Conservation (phyloP, 2,113 vertebrate genomes). For the Dasyornis broadbenti region DNA sequence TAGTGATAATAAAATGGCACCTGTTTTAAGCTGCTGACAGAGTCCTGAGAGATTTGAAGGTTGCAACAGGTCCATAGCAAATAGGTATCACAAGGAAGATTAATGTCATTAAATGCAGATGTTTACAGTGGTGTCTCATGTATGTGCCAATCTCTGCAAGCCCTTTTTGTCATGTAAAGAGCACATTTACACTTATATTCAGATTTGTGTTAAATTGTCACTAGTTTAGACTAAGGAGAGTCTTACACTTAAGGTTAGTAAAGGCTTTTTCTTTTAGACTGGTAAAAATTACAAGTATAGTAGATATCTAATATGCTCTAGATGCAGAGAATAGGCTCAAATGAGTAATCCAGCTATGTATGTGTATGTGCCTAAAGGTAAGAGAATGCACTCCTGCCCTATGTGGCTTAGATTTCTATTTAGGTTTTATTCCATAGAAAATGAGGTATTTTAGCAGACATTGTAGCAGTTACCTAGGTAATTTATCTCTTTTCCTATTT, state of each 20-base stretch:
- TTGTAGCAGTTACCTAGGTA: not conserved
- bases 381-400: not conserved
- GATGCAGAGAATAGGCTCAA: not conserved
- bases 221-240: not conserved
- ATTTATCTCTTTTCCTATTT: not conserved
- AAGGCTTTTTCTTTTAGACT: not conserved
- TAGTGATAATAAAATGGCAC: not conserved
- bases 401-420: not conserved
- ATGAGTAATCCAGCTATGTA: not conserved
- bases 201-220: not conserved
- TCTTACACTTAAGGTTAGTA: not conserved
- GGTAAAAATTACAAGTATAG: not conserved
- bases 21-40: not conserved
- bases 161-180: not conserved
- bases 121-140: not conserved
- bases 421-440: not conserved
- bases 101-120: not conserved
- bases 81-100: not conserved
- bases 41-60: not conserved
- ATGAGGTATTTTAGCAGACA: not conserved
- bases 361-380: fast-evolving
- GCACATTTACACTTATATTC: not conserved
- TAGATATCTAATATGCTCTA: not conserved
- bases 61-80: not conserved
- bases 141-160: not conserved